Conservation (phyloP, 2,113 vertebrate species). For the Campylomormyrus numenius region DNA sequence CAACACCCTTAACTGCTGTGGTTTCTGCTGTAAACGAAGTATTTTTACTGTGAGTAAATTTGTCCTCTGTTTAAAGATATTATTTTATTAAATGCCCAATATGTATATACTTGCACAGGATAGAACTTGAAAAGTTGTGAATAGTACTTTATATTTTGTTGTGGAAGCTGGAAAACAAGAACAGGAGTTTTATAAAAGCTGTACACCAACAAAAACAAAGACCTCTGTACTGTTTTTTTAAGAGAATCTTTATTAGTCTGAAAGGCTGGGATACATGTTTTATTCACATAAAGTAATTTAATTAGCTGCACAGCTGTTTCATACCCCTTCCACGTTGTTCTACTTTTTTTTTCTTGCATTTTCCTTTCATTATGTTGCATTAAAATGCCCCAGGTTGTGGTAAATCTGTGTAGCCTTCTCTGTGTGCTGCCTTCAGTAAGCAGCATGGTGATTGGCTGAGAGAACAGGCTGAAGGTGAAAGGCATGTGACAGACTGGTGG, state of each 20-base stretch:
- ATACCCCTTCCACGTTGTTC: background rate
- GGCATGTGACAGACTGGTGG: background rate
- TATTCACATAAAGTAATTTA: slow-evolving; percentile 20
- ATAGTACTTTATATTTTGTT: slow-evolving; percentile 19
- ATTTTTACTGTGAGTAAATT: slow-evolving; percentile 23
- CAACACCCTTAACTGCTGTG: background rate
- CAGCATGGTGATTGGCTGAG: background rate
- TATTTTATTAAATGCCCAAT: slow-evolving; percentile 22
- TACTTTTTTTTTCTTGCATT: background rate
- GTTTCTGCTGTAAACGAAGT: slow-evolving; percentile 22
- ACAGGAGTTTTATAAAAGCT: slow-evolving; percentile 24
- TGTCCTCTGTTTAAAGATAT: slow-evolving; percentile 14
- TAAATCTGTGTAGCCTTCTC: background rate
- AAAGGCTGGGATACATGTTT: background rate
- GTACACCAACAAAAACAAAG: slow-evolving; percentile 20
- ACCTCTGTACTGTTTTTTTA: slow-evolving; percentile 39
- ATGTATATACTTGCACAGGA: slow-evolving; percentile 5
- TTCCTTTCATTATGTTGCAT: background rate
- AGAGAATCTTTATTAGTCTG: slow-evolving; percentile 30
- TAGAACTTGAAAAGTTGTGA: slow-evolving; percentile 15
- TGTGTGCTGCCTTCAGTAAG: background rate
- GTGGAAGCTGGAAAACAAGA: background rate
- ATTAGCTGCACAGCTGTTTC: background rate
- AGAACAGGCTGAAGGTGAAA: background rate
- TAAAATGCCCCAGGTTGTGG: background rate